A percentile compares a stretch with the other conserved stretches of the same genome.
Evolutionary conservation across 2,888 invertebrate genomes (phyloP).

Genomic region (Sthenelais limicola): DNA sequence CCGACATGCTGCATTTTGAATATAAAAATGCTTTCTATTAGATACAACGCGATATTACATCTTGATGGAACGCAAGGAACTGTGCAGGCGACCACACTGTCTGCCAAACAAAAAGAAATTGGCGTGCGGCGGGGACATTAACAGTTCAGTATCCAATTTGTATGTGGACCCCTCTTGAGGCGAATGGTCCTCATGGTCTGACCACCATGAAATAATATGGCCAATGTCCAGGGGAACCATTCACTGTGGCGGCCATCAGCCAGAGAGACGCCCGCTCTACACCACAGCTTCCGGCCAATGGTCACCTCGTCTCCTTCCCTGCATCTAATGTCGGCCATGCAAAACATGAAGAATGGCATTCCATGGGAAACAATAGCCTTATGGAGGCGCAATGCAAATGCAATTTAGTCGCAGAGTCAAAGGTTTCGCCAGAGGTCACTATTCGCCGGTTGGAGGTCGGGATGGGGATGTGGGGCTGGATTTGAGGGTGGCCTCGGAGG

Average conservation of each 20-base stretch:
- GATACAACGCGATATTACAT: too few relatives aligned
- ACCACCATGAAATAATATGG: constrained; percentile 14
- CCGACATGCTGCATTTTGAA: too few relatives aligned
- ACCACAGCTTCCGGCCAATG: not conserved
- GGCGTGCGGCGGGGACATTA: too few relatives aligned
- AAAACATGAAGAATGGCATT: constrained; percentile 12
- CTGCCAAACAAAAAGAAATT: too few relatives aligned
- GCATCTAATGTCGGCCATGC: constrained; percentile 18
- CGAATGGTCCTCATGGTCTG: not conserved
- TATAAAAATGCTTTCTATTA: too few relatives aligned
- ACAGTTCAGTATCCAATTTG: too few relatives aligned
- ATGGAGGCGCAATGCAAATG: constrained; percentile 27
- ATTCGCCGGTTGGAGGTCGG: not conserved
- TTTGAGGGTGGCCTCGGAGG: not conserved
- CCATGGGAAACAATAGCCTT: constrained; percentile 21
- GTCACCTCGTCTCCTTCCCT: not conserved
- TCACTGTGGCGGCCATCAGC: not conserved
- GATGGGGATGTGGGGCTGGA: not conserved
- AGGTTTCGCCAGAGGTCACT: not conserved
- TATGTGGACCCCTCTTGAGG: too few relatives aligned
- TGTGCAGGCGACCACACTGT: too few relatives aligned
- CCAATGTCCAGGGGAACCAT: constrained; percentile 14
- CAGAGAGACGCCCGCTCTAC: not conserved
- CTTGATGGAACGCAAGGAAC: too few relatives aligned
- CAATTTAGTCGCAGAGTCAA: constrained; percentile 18